Evolutionary conservation across 2,888 invertebrate species (phyloP), one percentile per base, ranked within the genome.

Genomic region (Antheraea assamensis): DNA sequence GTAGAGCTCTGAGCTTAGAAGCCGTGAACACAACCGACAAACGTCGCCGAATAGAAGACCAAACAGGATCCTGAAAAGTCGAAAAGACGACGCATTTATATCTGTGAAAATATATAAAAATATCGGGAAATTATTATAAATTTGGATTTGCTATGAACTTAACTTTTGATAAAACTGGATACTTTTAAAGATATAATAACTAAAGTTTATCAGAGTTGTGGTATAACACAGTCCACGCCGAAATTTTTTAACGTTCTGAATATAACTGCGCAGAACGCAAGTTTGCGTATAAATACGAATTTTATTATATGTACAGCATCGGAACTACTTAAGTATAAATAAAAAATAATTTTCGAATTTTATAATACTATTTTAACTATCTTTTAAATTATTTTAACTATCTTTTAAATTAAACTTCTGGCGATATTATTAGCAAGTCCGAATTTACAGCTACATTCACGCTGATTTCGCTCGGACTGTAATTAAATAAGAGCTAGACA

Each of bases 11-110:
- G 2, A 86, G 77, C 49, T 87, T 88, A 1, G 87, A 77, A 10
- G 84, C 79, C 1, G 88, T 86, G 74, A 88, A 89, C 13, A 84
- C 77, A 0, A 79, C 58, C 0, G 85, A 85, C 58, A 89, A 76
- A 0, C 82, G 82, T 10, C 83, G 75, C 70, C 89, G 80, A 3
- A 88, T 7, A 3, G 76, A 72, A 2, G 84, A 78, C 89, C 89
- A 89, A 0, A 76, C 19, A 0, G 89, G 88, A 74, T 89, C 89
- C 2, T 66, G 31, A 24, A 30, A 3, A 70, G 7, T 21, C 24
- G 55, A n/a, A 27, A 15, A 24, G 2, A 21, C 1, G 21, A 8
- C 15, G 1, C 31, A 66, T 66, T 4, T 3, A 10, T 66, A 31
- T 30, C 64, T 10, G 19, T 66, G 5, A 66, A 30, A 2, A 66